Evolutionary conservation across 2,888 invertebrate species (phyloP).

Genomic region (Apomyelois bistriatella): DNA sequence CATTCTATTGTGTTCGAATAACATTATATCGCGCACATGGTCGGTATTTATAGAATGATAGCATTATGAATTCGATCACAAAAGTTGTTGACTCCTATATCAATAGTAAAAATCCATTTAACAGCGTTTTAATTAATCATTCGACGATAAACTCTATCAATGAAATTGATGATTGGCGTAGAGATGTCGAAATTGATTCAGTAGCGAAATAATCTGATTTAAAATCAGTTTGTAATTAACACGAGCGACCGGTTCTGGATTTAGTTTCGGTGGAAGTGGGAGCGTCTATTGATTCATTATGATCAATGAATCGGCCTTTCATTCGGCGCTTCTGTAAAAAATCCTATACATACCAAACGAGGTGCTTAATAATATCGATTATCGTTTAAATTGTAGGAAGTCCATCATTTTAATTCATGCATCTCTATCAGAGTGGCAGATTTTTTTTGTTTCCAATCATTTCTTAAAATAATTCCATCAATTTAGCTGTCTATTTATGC

Average conservation of each 20-base stretch:
- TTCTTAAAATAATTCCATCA: conserved; percentile 13
- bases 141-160: conserved; percentile 54
- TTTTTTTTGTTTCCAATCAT: conserved; percentile 5
- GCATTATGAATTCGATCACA: conserved; percentile 13
- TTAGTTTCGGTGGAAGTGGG: conserved; percentile 56
- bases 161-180: conserved; percentile 57
- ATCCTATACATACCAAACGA: conserved; percentile 45
- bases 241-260: conserved; percentile 59
- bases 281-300: conserved; percentile 65
- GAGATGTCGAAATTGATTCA: conserved; percentile 60
- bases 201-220: conserved; percentile 71
- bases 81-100: conserved; percentile 18
- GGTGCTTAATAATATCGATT: conserved; percentile 54
- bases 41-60: not conserved
- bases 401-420: conserved; percentile 36
- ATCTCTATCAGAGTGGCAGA: conserved; percentile 38
- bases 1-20: conserved; percentile 37
- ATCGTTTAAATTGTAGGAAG: conserved; percentile 52
- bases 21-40: conserved; percentile 23
- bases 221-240: conserved; percentile 72
- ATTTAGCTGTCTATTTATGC: conserved; percentile 10
- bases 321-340: conserved; percentile 46
- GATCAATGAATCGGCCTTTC: conserved; percentile 74
- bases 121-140: conserved; percentile 56
- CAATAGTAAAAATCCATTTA: conserved; percentile 44